Evolutionary conservation across 2,888 invertebrate species (phyloP), one percentile per base, ranked within the genome.

Genomic region (Auanema freiburgensis): DNA sequence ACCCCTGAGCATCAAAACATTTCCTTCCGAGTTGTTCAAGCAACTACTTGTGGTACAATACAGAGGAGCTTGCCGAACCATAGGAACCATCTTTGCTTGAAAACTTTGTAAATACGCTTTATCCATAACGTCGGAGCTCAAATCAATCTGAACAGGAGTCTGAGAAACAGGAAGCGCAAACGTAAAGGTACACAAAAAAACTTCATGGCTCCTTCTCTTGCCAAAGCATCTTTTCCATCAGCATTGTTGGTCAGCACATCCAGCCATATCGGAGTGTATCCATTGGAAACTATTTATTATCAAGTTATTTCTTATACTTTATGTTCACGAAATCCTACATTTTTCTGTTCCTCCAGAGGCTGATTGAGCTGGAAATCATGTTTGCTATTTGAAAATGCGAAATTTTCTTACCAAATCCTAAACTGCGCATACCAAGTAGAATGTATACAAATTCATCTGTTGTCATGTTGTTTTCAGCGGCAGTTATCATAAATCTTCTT

Each of bases 391-490:
- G 18, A 16, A n/a, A 56, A 16, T 14, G 21, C 14, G 24, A 14
- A 16, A n/a, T 23, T 25, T 57, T 63, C 66, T 65, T 46, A 66
- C 71, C 72, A 58, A 74, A 74, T 12, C 75, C 77, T 25, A 68
- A 56, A 59, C 74, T 72, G 43, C 74, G 64, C 42, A 78, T 51
- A n/a, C 73, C 67, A 14, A 76, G 56, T 24, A 76, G 25, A 16
- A 81, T 69, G 59, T 72, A 77, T 12, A 81, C 78, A 55, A 73
- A 81, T 46, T 81, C 81, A 53, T 75, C 66, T 18, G 52, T 71
- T n/a, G 41, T 59, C 75, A 81, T 73, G 11, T 71, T 72, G 12
- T 50, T 51, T 18, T 56, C 52, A 5, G 21, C 12, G 2, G 57
- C 57, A 10, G 50, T 18, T n/a, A 18, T 43, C 57, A 62, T 56